phyloP scores from a whole-genome alignment of 1,140 invertebrate genomes.

The Semibalanus balanoides region DNA sequence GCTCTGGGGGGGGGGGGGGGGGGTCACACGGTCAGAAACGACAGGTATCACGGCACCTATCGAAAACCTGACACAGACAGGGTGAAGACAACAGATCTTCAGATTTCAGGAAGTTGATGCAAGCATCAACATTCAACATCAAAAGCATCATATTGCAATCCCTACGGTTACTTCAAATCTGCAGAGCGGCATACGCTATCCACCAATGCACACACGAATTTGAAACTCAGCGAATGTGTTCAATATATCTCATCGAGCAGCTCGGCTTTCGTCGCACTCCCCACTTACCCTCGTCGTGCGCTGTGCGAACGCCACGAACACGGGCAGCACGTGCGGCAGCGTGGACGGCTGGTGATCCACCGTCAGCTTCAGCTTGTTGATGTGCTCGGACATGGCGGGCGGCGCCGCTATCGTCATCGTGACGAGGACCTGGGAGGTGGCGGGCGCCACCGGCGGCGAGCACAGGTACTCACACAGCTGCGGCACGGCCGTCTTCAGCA shows the following conservation, averaged over 20 bases:
- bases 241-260: too few relatives aligned
- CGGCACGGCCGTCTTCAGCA: constrained; percentile 57
- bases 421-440: constrained; percentile 59
- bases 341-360: constrained; percentile 49
- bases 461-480: constrained; percentile 57
- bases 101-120: too few relatives aligned
- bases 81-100: too few relatives aligned
- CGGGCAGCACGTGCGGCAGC: constrained; percentile 29
- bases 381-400: constrained; percentile 48
- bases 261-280: constrained; percentile 35
- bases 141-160: too few relatives aligned
- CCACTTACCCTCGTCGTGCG: constrained; percentile 45
- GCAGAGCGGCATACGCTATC: too few relatives aligned
- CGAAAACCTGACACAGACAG: too few relatives aligned
- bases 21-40: too few relatives aligned
- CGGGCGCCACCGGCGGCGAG: constrained; percentile 37
- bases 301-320: constrained; percentile 47
- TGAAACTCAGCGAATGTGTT: too few relatives aligned
- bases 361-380: constrained; percentile 47
- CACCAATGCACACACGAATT: too few relatives aligned
- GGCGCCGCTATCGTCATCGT: constrained; percentile 53
- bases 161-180: too few relatives aligned
- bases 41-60: too few relatives aligned
- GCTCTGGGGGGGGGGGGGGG: constrained; percentile 21
- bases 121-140: too few relatives aligned